These are phyloP conservation scores for Theretra japonica DNA, from an alignment of 2,888 invertebrate species.

Conservation along the genomic window DNA sequence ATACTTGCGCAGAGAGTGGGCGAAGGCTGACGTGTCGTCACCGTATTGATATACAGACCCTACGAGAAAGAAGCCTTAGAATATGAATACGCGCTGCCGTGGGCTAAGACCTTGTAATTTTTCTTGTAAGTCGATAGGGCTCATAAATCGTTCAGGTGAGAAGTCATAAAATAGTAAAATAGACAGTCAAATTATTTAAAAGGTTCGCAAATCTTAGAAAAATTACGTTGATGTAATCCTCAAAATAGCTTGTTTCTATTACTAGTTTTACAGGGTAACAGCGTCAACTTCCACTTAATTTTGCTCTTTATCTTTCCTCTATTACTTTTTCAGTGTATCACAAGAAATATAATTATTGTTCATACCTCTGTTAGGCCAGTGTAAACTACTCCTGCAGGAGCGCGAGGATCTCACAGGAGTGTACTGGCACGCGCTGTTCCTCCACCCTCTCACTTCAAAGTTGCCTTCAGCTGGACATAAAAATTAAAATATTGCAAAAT, in stretches of 20 bases:
- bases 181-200: too few species aligned
- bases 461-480: neutral
- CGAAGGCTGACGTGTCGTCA: conserved; percentile 44
- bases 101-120: too few species aligned
- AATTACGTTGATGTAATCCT: too few species aligned
- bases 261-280: too few species aligned
- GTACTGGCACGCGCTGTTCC: neutral
- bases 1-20: conserved; percentile 57
- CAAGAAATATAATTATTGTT: neutral
- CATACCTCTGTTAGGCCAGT: neutral
- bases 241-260: too few species aligned
- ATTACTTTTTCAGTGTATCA: neutral
- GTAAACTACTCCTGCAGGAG: neutral
- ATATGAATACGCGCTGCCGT: neutral
- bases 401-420: neutral
- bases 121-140: too few species aligned
- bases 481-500: too few species aligned
- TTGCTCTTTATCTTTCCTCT: neutral
- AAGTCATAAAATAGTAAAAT: too few species aligned
- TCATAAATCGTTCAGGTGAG: too few species aligned
- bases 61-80: neutral
- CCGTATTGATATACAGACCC: neutral
- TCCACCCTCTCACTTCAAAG: conserved; percentile 16
- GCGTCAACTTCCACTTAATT: neutral
- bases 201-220: too few species aligned